Base-by-base conservation (phyloP, 2,113 vertebrate species). In the Seriola aureovittata region DNA sequence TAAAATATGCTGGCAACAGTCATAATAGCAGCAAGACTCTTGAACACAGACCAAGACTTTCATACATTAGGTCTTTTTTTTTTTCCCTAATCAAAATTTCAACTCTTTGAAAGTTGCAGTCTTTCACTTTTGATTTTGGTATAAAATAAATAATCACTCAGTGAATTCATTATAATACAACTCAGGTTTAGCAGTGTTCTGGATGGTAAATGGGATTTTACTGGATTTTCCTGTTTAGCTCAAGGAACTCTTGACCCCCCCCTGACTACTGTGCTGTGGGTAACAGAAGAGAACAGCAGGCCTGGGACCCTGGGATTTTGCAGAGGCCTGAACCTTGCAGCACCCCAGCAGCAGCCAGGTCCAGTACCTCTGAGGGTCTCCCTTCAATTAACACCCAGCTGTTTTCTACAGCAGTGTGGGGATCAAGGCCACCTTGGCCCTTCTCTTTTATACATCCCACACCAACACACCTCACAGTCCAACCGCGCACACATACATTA, bases 221-320 rank as follows among this genome's bases (percentile, higher is more conserved):
- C 52, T 75, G 66, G 38, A 52, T 78, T 87, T 80, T 63, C 57
- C 55, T 81, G 50, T 90, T 82, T 59, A 78, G 72, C 77, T 83
- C 38, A 70, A 67, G 44, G 78, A 88, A 80, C 74, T 73, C 71
- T 79, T 88, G 88, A 81, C 81, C 89, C 72, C 21, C 16, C 8
- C 40, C 70, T 78, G 78, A 72, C 86, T 84, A 80, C 75, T 85
- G 72, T 71, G 78, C 83, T 87, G 84, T 81, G 78, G 79, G 85
- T 77, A 89, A 92, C 91, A 91, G 85, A 80, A 87, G 87, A 85
- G 85, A 93, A 90, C 92, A 93, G 91, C 91, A 92, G 90, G 89
- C 19, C 74, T 89, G 94, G 91, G 93, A 94, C 48, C 55, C 55
- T 85, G 93, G 90, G 93, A 95, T 50, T 84, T 82, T 58, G 63